Evolutionary conservation across 2,797 vertebrate genomes (phyloP).

Genomic region (Molossus alvarezi): DNA sequence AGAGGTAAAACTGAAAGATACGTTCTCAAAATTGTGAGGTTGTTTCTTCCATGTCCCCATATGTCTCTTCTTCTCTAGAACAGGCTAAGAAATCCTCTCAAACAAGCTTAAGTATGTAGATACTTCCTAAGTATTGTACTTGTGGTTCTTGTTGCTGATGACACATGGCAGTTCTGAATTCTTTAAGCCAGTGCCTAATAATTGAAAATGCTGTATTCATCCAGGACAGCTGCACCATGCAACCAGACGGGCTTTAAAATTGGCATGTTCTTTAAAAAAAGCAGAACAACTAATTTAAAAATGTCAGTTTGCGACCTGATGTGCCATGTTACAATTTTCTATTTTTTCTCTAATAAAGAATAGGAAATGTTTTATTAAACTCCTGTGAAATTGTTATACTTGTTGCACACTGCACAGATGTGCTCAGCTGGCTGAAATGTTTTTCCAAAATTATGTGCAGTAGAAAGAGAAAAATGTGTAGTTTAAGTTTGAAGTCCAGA

Average conservation of each 20-base stretch:
- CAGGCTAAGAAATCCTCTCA: slow-evolving; percentile 52
- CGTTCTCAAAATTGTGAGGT: slow-evolving; percentile 52
- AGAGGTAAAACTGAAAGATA: slow-evolving; percentile 36
- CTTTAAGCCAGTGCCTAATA: slow-evolving; percentile 69
- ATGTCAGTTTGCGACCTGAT: slow-evolving; percentile 80
- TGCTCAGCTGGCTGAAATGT: slow-evolving; percentile 72
- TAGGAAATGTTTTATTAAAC: slow-evolving; percentile 81
- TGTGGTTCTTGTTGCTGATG: slow-evolving; percentile 12
- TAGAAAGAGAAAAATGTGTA: slow-evolving; percentile 64
- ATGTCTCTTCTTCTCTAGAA: slow-evolving; percentile 3
- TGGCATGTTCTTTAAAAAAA: slow-evolving; percentile 64
- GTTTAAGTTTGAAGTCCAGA: slow-evolving; percentile 73
- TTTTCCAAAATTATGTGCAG: slow-evolving; percentile 74
- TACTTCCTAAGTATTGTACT: slow-evolving; percentile 38
- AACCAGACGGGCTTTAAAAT: slow-evolving; percentile 82
- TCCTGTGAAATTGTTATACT: slow-evolving; percentile 78
- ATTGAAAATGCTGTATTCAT: slow-evolving; percentile 72
- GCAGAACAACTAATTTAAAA: slow-evolving; percentile 62
- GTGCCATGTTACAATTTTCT: slow-evolving; percentile 73
- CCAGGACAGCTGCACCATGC: slow-evolving; percentile 72
- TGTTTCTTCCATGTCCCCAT: neutral
- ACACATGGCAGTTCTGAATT: slow-evolving; percentile 63
- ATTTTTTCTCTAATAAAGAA: slow-evolving; percentile 55
- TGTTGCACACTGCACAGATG: slow-evolving; percentile 77
- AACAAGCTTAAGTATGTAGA: neutral